Percentiles rank a stretch among this genome's conserved stretches.
Evolutionary conservation across 2,888 invertebrate genomes (phyloP).

Genomic region (Aphodius sticticus): DNA sequence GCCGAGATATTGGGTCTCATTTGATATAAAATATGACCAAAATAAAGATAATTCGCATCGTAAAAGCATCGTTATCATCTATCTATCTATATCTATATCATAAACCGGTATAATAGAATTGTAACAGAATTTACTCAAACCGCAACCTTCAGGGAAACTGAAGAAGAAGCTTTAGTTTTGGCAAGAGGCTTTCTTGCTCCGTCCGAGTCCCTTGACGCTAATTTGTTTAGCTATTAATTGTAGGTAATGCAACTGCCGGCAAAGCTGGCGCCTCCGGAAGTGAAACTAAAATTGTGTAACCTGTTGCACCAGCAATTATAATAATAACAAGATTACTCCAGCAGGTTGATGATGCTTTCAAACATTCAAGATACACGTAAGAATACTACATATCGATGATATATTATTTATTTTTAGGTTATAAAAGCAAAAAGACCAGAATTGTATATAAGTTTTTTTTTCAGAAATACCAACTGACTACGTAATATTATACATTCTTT

Average conservation of each 20-base stretch:
- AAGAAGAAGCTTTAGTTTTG: neutral
- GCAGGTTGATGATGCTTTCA: neutral
- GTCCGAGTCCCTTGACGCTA: neutral
- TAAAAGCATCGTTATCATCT: too few species aligned
- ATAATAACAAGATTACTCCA: slow-evolving; percentile 22
- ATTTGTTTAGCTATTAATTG: slow-evolving; percentile 17
- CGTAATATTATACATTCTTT: too few species aligned
- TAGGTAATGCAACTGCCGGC: slow-evolving; percentile 12
- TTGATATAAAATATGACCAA: too few species aligned
- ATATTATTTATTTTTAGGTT: too few species aligned
- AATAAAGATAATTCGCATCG: too few species aligned
- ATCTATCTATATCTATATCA: neutral
- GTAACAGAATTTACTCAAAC: neutral
- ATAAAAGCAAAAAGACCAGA: too few species aligned
- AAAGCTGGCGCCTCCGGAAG: slow-evolving; percentile 7
- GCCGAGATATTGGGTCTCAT: too few species aligned
- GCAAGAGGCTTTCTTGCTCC: neutral
- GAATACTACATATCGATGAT: too few species aligned
- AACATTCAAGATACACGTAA: neutral
- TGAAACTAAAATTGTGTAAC: slow-evolving; percentile 23
- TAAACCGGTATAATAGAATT: neutral
- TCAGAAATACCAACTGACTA: too few species aligned
- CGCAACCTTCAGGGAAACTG: neutral
- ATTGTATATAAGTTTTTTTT: too few species aligned
- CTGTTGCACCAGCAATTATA: slow-evolving; percentile 25